These are phyloP conservation scores for Eulemur mongoz DNA, from an alignment of 2,797 vertebrate genomes.

Conservation along the genomic window DNA sequence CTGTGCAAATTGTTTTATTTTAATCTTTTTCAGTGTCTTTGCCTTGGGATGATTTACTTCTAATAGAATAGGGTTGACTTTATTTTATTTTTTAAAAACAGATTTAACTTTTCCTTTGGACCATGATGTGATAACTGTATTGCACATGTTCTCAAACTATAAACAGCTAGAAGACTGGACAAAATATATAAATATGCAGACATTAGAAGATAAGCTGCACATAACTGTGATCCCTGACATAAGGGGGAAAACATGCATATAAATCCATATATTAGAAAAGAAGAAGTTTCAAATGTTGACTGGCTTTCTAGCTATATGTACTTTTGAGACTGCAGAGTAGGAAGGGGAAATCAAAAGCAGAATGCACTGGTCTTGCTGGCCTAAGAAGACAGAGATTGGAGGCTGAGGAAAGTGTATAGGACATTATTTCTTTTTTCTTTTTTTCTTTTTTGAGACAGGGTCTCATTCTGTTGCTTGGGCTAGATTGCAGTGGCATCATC, in stretches of 20 bases:
- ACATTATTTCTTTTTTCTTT: background rate
- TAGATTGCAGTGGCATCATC: background rate
- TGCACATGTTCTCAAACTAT: background rate
- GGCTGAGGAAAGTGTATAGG: background rate
- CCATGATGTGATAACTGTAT: background rate
- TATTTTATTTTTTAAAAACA: background rate
- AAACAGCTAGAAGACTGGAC: background rate
- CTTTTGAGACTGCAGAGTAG: background rate
- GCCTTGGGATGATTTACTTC: background rate
- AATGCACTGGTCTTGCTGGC: background rate
- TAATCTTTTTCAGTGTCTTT: slow-evolving; percentile 5
- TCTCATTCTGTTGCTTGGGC: background rate
- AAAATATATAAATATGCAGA: background rate
- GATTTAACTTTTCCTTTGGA: background rate
- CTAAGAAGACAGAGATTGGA: background rate
- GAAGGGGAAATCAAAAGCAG: background rate
- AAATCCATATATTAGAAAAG: background rate
- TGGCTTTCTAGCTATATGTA: background rate
- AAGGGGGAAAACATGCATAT: too few relatives aligned
- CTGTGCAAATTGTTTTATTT: background rate
- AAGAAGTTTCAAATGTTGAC: background rate
- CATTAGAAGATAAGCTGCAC: background rate
- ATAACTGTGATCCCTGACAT: background rate
- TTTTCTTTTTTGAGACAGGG: background rate
- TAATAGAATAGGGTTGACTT: background rate